These are phyloP conservation scores for Baryphthengus martii DNA, from an alignment of 2,113 vertebrate species.

Conservation along the genomic window DNA sequence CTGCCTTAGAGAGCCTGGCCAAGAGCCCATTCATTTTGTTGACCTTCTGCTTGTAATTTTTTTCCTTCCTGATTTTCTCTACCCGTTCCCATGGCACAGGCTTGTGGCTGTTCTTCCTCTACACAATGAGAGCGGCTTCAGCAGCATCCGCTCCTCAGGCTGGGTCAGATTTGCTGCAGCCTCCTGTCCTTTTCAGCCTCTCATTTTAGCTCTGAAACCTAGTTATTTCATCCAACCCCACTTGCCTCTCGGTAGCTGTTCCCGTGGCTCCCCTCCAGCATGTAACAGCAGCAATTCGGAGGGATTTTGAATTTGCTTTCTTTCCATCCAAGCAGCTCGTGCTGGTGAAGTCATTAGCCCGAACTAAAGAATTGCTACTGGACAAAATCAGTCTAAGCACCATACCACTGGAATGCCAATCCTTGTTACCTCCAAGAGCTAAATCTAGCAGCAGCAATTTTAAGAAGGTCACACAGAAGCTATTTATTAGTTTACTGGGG, in stretches of 20 bases:
- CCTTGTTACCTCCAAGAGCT: not conserved
- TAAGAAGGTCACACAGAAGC: not conserved
- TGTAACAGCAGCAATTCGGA: not conserved
- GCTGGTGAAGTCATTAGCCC: not conserved
- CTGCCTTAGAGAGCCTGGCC: slow-evolving; percentile 28
- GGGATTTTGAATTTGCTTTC: not conserved
- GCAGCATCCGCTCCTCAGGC: not conserved
- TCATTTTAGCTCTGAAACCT: not conserved
- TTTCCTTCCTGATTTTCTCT: not conserved
- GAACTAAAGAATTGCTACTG: not conserved
- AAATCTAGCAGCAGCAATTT: not conserved
- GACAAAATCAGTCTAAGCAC: not conserved
- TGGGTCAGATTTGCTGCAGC: not conserved
- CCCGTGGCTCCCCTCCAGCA: not conserved
- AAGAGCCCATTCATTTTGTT: not conserved
- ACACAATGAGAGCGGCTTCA: not conserved
- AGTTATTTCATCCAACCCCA: not conserved
- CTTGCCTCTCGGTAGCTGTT: not conserved
- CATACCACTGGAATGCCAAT: not conserved
- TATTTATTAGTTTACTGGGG: not conserved
- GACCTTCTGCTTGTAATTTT: not conserved
- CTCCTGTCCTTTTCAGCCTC: not conserved
- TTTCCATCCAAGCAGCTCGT: accelerated
- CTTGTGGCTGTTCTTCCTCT: not conserved
- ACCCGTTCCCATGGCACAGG: not conserved